Base-by-base conservation (phyloP, 2,797 vertebrate species). In the Leptatherina wallacei region DNA sequence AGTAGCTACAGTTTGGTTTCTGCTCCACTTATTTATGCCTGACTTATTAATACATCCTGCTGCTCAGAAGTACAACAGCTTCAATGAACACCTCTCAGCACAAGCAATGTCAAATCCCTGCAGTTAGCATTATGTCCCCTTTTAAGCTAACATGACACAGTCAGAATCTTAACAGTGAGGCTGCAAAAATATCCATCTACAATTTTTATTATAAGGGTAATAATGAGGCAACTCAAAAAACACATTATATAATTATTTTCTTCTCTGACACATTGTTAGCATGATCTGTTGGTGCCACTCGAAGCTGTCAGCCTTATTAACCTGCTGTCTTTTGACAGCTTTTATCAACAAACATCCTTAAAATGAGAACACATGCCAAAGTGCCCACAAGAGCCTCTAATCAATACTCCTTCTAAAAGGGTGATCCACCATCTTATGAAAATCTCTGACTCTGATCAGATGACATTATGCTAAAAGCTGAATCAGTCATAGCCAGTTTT, bases 121-220 rank as follows among this genome's bases (percentile, higher is more conserved):
- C 63, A 65, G 6, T 38, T 20, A 38, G 33, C 35, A 24, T 38
- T 38, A 20, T 29, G 4, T 38, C 24, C 24, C 49, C 35, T 20
- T 20, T 36, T 18, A 52, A 64, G 62, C n/a, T 52, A 4, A 27
- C 51, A 35, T 64, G 44, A 35, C 47, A 47, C 61, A 55, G 52
- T 1, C 13, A 30, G 27, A 24, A 52, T 52, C 49, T 7, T 30
- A 36, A 5, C 47, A 52, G 47, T 52, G 47, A 33, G 32, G 44
- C 22, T 24, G 32, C 33, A 18, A 24, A 42, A 16, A 18, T 42
- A 42, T 42, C 16, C 16, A 42, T 42, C 40, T 42, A 42, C 16
- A 42, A 5, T 42, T 42, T 42, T 5, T 42, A 42, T 6, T 42
- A 3, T 40, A 40, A 40, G 38, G 38, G 38, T 14, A 40, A 40